Percentiles rank a stretch among this genome's conserved stretches.
Conservation (phyloP, 2,888 invertebrate genomes). For the Stenotaenia linearis region DNA sequence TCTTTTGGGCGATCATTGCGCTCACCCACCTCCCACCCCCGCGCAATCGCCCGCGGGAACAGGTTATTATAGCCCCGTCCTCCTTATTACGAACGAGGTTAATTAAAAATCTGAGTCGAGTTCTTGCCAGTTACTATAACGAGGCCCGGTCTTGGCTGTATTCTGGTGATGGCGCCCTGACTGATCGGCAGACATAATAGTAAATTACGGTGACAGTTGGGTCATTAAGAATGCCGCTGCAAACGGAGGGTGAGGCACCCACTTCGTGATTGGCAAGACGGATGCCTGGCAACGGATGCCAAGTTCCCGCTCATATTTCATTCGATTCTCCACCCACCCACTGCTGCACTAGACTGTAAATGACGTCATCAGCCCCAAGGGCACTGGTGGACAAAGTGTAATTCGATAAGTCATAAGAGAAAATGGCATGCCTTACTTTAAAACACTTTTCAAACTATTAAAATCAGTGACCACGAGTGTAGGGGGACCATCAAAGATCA, state of each 20-base stretch:
- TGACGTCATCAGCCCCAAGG: background rate
- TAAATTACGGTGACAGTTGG: slow-evolving; percentile 32
- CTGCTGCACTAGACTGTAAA: background rate
- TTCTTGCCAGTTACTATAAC: background rate
- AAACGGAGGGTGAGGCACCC: slow-evolving; percentile 21
- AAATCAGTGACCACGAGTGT: background rate
- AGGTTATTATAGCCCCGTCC: slow-evolving; percentile 24
- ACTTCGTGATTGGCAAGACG: slow-evolving; percentile 31
- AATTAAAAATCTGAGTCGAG: slow-evolving; percentile 10
- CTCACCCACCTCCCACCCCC: slow-evolving; percentile 26
- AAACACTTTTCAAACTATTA: background rate
- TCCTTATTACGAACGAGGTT: slow-evolving; percentile 19
- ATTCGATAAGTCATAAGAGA: background rate
- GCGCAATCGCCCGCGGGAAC: slow-evolving; percentile 15
- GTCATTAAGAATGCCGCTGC: slow-evolving; percentile 28
- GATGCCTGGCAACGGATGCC: slow-evolving; percentile 30
- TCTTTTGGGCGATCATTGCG: slow-evolving; percentile 11
- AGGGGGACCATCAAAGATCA: background rate
- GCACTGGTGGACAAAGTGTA: background rate
- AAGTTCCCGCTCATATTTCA: slow-evolving; percentile 30
- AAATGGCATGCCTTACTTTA: background rate
- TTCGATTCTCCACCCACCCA: background rate
- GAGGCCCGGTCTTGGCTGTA: slow-evolving; percentile 22
- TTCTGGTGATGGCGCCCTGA: slow-evolving; percentile 31
- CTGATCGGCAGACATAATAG: slow-evolving; percentile 32